These are phyloP conservation scores for Nibea albiflora DNA, from an alignment of 2,113 vertebrate species.

Conservation along the genomic window DNA sequence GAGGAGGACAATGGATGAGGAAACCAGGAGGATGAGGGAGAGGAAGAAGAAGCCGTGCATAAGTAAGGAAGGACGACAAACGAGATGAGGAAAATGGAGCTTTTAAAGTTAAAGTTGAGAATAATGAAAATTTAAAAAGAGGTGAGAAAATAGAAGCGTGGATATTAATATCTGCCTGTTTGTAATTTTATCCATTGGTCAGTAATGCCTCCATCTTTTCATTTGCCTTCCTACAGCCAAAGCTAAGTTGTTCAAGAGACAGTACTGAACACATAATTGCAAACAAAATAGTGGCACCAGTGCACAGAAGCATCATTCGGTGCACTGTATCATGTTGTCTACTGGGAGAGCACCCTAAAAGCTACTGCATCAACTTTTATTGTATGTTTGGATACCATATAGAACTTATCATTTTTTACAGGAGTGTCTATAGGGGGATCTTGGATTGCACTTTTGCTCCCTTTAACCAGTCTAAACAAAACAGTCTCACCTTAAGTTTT, in stretches of 20 bases:
- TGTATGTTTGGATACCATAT: not conserved
- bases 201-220: not conserved
- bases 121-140: not conserved
- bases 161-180: not conserved
- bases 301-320: not conserved
- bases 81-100: not conserved
- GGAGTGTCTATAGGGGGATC: not conserved
- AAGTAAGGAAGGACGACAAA: not conserved
- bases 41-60: not conserved
- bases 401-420: no score
- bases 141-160: not conserved
- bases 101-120: not conserved
- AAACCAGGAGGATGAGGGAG: not conserved
- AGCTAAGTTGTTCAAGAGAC: not conserved
- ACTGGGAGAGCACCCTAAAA: not conserved
- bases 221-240: not conserved
- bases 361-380: not conserved
- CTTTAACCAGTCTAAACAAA: no score
- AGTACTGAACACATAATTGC: not conserved
- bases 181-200: not conserved
- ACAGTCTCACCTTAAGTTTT: no score
- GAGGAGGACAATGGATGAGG: not conserved
- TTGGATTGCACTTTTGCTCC: no score
- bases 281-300: not conserved
- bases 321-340: not conserved